phyloP scores from a whole-genome alignment of 2,888 invertebrate genomes.

The Steromphala cineraria region DNA sequence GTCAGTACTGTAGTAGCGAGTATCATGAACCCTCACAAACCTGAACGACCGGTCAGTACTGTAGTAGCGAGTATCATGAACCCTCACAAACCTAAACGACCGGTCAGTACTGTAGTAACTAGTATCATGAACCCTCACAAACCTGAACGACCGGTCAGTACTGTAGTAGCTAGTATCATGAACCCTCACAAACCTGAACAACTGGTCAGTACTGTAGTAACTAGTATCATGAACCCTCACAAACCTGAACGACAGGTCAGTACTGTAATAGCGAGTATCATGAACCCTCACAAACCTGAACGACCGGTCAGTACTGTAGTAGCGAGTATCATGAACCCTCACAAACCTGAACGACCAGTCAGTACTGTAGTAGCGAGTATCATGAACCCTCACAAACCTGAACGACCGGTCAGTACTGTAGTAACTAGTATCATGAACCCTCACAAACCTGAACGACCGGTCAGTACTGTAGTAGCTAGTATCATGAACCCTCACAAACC shows the following conservation, averaged over 20 bases:
- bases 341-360: conserved; percentile 88
- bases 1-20: conserved; percentile 71
- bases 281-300: too few species aligned
- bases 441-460: conserved; percentile 88
- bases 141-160: too few species aligned
- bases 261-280: too few species aligned
- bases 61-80: conserved; percentile 82
- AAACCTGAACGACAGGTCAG: too few species aligned
- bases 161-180: not conserved
- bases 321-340: conserved; percentile 87
- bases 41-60: conserved; percentile 82
- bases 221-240: too few species aligned
- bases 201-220: too few species aligned
- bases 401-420: too few species aligned
- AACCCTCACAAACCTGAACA: too few species aligned
- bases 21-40: conserved; percentile 92
- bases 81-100: conserved; percentile 89
- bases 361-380: not conserved
- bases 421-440: conserved; percentile 84
- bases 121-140: too few species aligned
- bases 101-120: conserved; percentile 77
- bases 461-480: conserved; percentile 68
- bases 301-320: conserved; percentile 81
- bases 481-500: too few species aligned
- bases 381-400: too few species aligned